These are phyloP conservation scores for Cirrhinus molitorella DNA, from an alignment of 2,797 vertebrate genomes.

Conservation along the genomic window DNA sequence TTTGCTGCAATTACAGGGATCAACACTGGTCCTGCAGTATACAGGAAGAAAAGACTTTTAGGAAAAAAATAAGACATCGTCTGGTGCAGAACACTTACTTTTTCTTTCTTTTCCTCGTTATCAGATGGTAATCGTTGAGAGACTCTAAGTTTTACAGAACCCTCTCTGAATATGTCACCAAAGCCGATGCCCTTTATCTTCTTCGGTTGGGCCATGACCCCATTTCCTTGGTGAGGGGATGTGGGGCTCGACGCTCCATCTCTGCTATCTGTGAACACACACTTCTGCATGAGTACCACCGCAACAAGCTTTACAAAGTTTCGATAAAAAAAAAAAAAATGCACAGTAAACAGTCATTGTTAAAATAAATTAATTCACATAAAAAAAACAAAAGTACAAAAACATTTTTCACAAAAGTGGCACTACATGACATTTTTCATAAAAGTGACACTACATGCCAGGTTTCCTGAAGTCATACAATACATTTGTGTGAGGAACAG, in stretches of 20 bases:
- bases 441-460: background rate
- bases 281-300: background rate
- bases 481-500: background rate
- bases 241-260: slow-evolving; percentile 53
- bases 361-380: background rate
- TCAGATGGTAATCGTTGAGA: slow-evolving; percentile 43
- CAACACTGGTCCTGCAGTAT: background rate
- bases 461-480: background rate
- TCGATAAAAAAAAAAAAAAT: background rate
- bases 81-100: slow-evolving; percentile 74
- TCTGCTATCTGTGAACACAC: slow-evolving; percentile 47
- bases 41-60: background rate
- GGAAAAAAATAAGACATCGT: background rate
- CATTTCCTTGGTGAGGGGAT: slow-evolving; percentile 74
- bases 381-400: background rate
- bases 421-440: background rate
- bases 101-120: slow-evolving; percentile 89
- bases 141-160: slow-evolving; percentile 86
- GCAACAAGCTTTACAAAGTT: background rate
- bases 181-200: slow-evolving; percentile 93
- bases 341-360: background rate
- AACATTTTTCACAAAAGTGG: background rate
- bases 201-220: slow-evolving; percentile 87
- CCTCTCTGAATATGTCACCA: slow-evolving; percentile 95
- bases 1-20: background rate